Evolutionary conservation across 2,797 vertebrate species (phyloP), one percentile per base, ranked within the genome.

Genomic region (Xyrichtys novacula): DNA sequence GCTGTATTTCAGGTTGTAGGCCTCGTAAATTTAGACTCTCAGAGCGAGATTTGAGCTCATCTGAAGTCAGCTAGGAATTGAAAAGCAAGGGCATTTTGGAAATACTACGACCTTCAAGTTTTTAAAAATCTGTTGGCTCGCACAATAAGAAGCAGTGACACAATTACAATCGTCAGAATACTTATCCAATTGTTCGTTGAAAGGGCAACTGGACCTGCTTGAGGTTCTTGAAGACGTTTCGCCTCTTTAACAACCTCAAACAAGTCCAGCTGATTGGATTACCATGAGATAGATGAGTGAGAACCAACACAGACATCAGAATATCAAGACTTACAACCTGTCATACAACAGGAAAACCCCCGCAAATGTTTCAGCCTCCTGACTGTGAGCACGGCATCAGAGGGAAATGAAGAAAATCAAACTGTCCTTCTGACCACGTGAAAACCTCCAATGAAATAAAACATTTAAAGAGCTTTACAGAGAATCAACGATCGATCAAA

Each of bases 361-460:
- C n/a, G n/a, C n/a, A n/a, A n/a, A 22, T 12, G 22, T 22, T 44
- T 22, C 10, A 44, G 42, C 42, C 22, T 44, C 20, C 20, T 6
- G 3, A 44, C 12, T 20, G 14, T 22, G 20, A 44, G 20, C 20
- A 10, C 6, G n/a, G 22, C 19, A 5, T 2, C 1, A 22, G 20
- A 44, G 6, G 20, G 12, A 10, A 22, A 22, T 22, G 9, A 22
- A 39, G 25, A 23, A 12, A 12, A 12, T 15, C 1, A 46, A 1
- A 60, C 10, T 32, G 17, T 53, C 67, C 32, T 8, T 47, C 15
- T 31, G 38, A 55, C 44, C 6, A 9, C 9, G 7, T 71, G 64
- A 62, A 44, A 65, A 71, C 71, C 65, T 83, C 67, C 3, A 17
- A 57, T 49, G 56, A 68, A n/a, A n/a, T 70, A 77, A 14, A 72